These are phyloP conservation scores for Fissipunctia ypsillon DNA, from an alignment of 2,888 invertebrate genomes.

Conservation along the genomic window DNA sequence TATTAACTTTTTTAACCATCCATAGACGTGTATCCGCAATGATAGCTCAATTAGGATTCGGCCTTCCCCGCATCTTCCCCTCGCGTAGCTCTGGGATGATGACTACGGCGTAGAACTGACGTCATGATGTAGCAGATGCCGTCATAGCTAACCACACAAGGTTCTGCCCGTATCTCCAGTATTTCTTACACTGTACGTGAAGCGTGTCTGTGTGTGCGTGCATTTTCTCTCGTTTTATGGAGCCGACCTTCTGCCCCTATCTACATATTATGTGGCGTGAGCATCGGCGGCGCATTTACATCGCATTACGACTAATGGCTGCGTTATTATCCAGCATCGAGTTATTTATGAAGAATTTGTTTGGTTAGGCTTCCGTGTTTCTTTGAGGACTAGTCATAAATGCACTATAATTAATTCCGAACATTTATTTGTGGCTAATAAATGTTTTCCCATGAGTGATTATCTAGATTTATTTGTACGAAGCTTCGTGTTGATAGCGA, in stretches of 20 bases:
- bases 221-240: background rate
- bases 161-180: no score
- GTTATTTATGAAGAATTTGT: slow-evolving; percentile 57
- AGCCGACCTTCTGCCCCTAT: background rate
- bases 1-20: no score
- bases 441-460: slow-evolving; percentile 33
- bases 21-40: no score
- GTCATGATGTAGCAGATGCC: no score
- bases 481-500: background rate
- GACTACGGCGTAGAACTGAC: no score
- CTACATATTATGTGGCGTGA: background rate
- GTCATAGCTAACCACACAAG: no score
- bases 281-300: slow-evolving; percentile 40
- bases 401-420: slow-evolving; percentile 3
- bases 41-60: no score
- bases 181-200: no score
- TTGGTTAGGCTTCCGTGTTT: slow-evolving; percentile 45
- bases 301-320: slow-evolving; percentile 52
- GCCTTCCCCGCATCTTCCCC: no score
- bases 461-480: slow-evolving; percentile 23
- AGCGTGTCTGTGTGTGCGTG: no score
- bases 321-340: slow-evolving; percentile 56
- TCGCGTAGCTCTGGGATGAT: no score
- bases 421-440: slow-evolving; percentile 11
- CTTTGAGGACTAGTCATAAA: slow-evolving; percentile 15